Evolutionary conservation across 2,797 vertebrate species (phyloP).

Genomic region (Aulostomus chinensis): DNA sequence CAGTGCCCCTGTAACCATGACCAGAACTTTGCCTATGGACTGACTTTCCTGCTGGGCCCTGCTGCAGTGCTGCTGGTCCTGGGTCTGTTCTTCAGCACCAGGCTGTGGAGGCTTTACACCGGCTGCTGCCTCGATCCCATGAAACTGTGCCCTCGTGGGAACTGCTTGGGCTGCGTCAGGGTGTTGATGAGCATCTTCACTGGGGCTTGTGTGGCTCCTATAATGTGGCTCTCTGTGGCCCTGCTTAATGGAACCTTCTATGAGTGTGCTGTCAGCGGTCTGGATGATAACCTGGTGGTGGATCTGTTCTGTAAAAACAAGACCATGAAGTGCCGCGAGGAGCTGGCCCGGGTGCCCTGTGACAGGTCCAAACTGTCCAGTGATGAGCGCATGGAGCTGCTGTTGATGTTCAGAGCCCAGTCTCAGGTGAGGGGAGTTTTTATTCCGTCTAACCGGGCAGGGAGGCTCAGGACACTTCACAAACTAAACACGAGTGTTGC

Average conservation of each 20-base stretch:
- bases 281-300: conserved; percentile 77
- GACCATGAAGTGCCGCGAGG: conserved; percentile 77
- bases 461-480: too few relatives aligned
- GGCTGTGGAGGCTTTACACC: conserved; percentile 89
- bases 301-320: conserved; percentile 83
- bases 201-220: conserved; percentile 84
- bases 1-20: conserved; percentile 88
- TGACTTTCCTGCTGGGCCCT: conserved; percentile 88
- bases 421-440: conserved; percentile 90
- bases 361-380: conserved; percentile 77
- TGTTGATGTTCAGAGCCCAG: conserved; percentile 88
- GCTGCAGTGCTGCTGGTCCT: conserved; percentile 86
- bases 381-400: conserved; percentile 81
- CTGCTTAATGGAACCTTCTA: conserved; percentile 93
- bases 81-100: conserved; percentile 84
- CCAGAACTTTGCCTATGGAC: conserved; percentile 87
- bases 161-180: conserved; percentile 73
- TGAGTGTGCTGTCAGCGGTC: conserved; percentile 90
- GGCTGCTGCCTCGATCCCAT: conserved; percentile 88
- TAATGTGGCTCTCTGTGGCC: conserved; percentile 94
- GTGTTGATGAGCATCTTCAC: conserved; percentile 78
- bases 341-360: conserved; percentile 85
- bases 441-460: too few relatives aligned
- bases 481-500: too few relatives aligned
- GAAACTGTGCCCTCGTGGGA: conserved; percentile 84